Conservation (phyloP, 2,888 invertebrate genomes). For the Gryllus longicercus region DNA sequence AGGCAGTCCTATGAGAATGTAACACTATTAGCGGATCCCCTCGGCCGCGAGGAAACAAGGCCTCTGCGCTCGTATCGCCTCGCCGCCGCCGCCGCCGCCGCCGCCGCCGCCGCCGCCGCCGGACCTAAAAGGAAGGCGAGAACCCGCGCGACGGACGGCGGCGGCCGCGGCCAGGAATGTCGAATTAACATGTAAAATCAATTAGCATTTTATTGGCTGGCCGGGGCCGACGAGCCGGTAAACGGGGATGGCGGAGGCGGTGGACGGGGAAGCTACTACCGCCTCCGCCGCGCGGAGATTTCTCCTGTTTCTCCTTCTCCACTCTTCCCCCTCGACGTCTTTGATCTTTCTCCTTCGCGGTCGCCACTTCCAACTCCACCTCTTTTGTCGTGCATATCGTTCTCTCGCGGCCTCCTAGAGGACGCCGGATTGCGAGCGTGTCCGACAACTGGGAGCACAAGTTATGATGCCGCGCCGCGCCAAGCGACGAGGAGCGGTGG, state of each 20-base stretch:
- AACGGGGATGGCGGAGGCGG: not conserved
- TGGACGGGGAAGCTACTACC: not conserved
- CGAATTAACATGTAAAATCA: conserved; percentile 7
- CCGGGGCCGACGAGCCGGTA: not conserved
- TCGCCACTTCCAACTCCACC: too few relatives aligned
- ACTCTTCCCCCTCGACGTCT: too few relatives aligned
- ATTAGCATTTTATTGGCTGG: conserved; percentile 6
- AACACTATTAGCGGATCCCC: too few relatives aligned
- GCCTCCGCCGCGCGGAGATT: not conserved
- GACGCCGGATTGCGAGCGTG: not conserved
- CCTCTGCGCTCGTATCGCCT: too few relatives aligned
- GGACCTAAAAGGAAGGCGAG: too few relatives aligned
- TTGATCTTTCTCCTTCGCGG: too few relatives aligned
- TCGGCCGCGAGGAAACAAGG: too few relatives aligned
- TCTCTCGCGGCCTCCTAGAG: not conserved
- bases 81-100: too few relatives aligned
- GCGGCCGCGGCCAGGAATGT: not conserved
- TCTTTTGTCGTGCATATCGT: too few relatives aligned
- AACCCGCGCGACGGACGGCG: not conserved
- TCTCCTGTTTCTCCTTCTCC: too few relatives aligned
- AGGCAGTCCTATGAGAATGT: too few relatives aligned
- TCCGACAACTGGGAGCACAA: not conserved
- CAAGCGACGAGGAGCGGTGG: not conserved
- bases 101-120: too few relatives aligned
- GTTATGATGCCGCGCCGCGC: not conserved